Base-by-base conservation (phyloP, 2,113 vertebrate species). In the Xenopus laevis region DNA sequence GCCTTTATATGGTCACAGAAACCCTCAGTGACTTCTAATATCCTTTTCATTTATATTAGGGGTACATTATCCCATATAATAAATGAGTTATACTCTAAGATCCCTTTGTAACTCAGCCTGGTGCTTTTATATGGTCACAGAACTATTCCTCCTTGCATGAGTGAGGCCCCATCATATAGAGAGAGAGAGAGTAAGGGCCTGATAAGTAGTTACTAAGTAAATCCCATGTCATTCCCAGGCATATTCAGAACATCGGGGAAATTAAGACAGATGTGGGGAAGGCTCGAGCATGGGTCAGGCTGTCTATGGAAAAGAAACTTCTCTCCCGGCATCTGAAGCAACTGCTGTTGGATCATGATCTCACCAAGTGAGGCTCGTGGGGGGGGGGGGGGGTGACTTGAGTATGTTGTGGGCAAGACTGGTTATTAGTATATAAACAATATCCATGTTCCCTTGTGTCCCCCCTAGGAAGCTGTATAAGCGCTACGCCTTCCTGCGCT, bases 201-300 rank as follows among this genome's bases (percentile, higher is more conserved):
- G 8, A 40, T 0, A 4, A 10, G 77, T 67, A 52, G 11, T 71
- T 17, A 57, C 40, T 10, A 52, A 17, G 6, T 3, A 33, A 50
- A 50, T 50, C 53, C 53, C 4, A 16, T 55, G 13, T 30, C 4
- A 18, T 33, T 72, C 78, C 44, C 82, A 99, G 97, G 84, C 96
- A 99, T 81, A 98, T 99, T 77, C 97, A 98, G 87, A 98, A 98
- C 79, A 98, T 98, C 0, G 91, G 96, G 59, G 96, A 98, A 86
- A 98, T 99, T 81, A 98, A 98, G 90, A 98, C 97, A 0, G 97
- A 98, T 13, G 96, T 99, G 83, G 97, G 97, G 65, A 97, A 96
- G 62, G 97, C 97, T 80, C 90, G 97, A 86, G 97, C 97, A 33
- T 99, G 97, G 97, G 97, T 98, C 65, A 93, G 97, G 44, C 93